Percentiles rank a stretch among this genome's conserved stretches.
Evolutionary conservation across 2,113 vertebrate species (phyloP).

Genomic region (Arenaria interpres): DNA sequence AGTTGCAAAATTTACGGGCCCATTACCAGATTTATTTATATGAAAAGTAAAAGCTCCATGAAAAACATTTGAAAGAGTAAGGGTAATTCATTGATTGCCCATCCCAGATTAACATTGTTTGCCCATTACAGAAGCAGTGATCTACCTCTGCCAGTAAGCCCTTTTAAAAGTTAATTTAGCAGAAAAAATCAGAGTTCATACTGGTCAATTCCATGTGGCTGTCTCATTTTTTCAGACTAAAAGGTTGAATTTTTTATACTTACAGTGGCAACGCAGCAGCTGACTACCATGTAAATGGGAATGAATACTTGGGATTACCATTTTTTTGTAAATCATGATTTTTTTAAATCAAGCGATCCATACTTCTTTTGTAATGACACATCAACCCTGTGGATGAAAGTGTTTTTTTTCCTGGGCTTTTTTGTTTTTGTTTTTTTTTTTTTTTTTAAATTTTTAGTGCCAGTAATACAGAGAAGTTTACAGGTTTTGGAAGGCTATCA

Average conservation of each 20-base stretch:
- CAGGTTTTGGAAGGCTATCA: conserved; percentile 66
- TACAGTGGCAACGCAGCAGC: conserved; percentile 66
- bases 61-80: conserved; percentile 30
- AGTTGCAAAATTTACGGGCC: conserved; percentile 79
- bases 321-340: conserved; percentile 64
- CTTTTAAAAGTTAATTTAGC: conserved; percentile 64
- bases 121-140: conserved; percentile 76
- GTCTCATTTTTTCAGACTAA: conserved; percentile 50
- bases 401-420: background rate
- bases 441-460: conserved; percentile 31
- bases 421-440: background rate
- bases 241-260: conserved; percentile 69
- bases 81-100: conserved; percentile 49
- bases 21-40: conserved; percentile 54
- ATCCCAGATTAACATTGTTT: conserved; percentile 57
- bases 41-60: conserved; percentile 18
- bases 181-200: conserved; percentile 56
- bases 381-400: conserved; percentile 72
- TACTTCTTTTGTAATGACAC: conserved; percentile 64
- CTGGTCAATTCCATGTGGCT: conserved; percentile 55
- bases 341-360: conserved; percentile 53
- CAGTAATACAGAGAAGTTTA: conserved; percentile 62
- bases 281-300: conserved; percentile 59
- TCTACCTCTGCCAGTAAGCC: conserved; percentile 81
- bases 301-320: conserved; percentile 50